Conservation (phyloP, 2,113 vertebrate species). For the Pomatostomus ruficeps region DNA sequence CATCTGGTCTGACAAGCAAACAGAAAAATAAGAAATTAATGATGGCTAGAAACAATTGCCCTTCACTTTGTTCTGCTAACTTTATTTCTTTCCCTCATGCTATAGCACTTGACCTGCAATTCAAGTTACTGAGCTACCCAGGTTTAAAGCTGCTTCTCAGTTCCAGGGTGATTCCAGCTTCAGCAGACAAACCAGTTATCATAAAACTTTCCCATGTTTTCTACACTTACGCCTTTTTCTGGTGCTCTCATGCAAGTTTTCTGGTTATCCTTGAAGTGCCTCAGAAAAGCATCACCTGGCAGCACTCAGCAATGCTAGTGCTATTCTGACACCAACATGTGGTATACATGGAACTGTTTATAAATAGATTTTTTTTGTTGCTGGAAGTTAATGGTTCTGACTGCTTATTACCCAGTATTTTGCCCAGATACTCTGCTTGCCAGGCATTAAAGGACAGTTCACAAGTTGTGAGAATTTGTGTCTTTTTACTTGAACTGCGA, state of each 20-base stretch:
- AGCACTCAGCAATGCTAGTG: background rate
- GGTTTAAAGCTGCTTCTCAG: background rate
- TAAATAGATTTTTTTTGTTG: background rate
- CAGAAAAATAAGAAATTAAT: background rate
- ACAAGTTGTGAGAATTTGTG: background rate
- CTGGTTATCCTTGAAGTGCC: background rate
- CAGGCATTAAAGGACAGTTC: background rate
- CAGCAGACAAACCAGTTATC: background rate
- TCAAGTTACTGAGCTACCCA: background rate
- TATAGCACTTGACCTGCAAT: background rate
- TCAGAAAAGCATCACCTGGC: background rate
- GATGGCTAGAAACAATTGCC: background rate
- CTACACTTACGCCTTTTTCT: background rate
- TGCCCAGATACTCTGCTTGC: background rate
- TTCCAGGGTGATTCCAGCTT: background rate
- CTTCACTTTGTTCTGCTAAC: background rate
- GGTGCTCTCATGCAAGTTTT: background rate
- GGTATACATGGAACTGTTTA: background rate
- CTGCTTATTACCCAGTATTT: background rate
- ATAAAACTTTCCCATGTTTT: background rate
- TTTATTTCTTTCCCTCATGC: background rate
- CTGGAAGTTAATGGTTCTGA: background rate
- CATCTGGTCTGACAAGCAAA: background rate
- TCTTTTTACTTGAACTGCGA: background rate
- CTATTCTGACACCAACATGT: background rate